A percentile compares a stretch with the other conserved stretches of the same genome.
Conservation (phyloP, 2,797 vertebrate genomes). For the Pelodytes ibericus region DNA sequence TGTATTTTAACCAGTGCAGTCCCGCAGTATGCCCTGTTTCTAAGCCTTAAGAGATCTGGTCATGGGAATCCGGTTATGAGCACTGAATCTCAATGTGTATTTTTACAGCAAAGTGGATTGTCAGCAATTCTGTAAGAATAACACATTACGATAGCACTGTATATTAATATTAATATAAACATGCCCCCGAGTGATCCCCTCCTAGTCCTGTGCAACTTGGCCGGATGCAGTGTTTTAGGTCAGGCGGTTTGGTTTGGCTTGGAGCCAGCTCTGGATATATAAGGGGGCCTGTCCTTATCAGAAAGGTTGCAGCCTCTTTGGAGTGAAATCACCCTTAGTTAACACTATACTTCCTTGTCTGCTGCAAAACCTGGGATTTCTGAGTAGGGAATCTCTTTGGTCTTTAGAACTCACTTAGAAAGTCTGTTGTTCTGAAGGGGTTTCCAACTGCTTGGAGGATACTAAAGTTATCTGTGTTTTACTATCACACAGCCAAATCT, state of each 20-base stretch:
- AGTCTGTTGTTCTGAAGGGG: too few species aligned
- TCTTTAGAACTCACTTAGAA: too few species aligned
- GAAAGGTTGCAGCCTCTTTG: constrained; percentile 47
- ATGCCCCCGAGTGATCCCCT: constrained; percentile 42
- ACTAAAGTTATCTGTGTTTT: too few species aligned
- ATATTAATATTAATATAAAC: constrained; percentile 54
- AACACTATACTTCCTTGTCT: too few species aligned
- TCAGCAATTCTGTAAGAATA: constrained; percentile 51
- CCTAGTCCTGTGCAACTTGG: constrained; percentile 46
- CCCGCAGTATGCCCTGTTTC: neutral
- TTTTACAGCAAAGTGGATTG: constrained; percentile 51
- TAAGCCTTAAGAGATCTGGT: neutral
- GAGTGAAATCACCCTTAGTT: constrained; percentile 55
- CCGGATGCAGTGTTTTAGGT: constrained; percentile 56
- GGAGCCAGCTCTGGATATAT: constrained; percentile 61
- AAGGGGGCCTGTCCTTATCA: constrained; percentile 57
- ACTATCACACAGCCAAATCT: too few species aligned
- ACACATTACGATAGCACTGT: constrained; percentile 45
- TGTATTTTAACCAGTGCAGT: neutral
- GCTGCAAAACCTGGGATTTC: too few species aligned
- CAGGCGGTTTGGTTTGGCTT: constrained; percentile 60
- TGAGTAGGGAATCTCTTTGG: too few species aligned
- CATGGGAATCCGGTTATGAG: constrained; percentile 9
- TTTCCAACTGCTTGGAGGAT: too few species aligned
- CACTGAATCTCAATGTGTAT: constrained; percentile 27